phyloP scores from a whole-genome alignment of 2,113 vertebrate species.

The Dasypus novemcinctus region DNA sequence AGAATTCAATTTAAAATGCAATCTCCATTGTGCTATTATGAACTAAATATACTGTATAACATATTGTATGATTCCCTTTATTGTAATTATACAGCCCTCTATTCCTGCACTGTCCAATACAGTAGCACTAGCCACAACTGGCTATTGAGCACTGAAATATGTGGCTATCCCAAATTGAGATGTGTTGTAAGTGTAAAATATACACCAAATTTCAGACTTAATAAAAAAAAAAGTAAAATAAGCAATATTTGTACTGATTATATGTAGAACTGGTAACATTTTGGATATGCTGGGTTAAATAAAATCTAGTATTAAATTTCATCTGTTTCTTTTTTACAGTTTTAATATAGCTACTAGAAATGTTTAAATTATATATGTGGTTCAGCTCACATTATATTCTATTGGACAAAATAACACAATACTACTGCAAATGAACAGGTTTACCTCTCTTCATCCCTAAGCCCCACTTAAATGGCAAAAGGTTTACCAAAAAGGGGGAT shows the following conservation, averaged over 20 bases:
- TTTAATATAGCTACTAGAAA: not conserved
- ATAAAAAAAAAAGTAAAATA: not conserved
- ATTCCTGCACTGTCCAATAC: not conserved
- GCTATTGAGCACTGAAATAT: not conserved
- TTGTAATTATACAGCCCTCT: not conserved
- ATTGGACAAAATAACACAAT: not conserved
- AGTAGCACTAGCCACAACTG: not conserved
- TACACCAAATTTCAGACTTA: not conserved
- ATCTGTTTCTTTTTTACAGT: not conserved
- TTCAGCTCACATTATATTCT: not conserved
- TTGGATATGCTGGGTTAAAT: not conserved
- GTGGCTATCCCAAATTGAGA: not conserved
- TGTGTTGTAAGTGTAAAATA: not conserved
- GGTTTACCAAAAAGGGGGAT: not conserved
- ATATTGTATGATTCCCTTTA: too few relatives aligned
- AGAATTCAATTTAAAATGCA: conserved; percentile 27
- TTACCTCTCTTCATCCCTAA: not conserved
- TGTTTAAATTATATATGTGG: not conserved
- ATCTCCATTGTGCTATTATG: not conserved
- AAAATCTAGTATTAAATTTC: not conserved
- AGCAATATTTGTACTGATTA: not conserved
- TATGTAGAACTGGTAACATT: not conserved
- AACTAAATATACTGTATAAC: too few relatives aligned
- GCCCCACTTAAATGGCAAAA: not conserved
- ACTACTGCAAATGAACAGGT: not conserved